Evolutionary conservation across 2,797 vertebrate species (phyloP).

Genomic region (Clarias fuscus): DNA sequence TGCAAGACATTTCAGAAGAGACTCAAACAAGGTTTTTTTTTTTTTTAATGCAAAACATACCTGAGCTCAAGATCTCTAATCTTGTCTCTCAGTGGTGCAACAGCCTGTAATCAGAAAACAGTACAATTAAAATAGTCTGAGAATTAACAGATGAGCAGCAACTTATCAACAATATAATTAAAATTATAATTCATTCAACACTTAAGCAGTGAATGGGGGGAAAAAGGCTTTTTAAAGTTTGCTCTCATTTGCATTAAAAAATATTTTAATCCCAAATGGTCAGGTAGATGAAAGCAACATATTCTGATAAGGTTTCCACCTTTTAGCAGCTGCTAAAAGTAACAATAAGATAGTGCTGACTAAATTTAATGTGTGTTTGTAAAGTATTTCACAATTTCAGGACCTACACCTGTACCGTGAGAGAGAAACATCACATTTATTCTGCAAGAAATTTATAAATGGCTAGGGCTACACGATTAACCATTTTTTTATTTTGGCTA

Average conservation of each 20-base stretch:
- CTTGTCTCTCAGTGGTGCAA: constrained; percentile 94
- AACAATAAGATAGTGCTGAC: constrained; percentile 26
- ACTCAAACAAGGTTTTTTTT: neutral
- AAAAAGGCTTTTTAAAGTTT: constrained; percentile 12
- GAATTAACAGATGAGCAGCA: neutral
- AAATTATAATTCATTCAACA: neutral
- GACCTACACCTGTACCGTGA: neutral
- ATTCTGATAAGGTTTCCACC: constrained; percentile 23
- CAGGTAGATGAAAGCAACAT: constrained; percentile 38
- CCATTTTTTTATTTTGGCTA: neutral
- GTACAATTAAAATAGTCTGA: neutral
- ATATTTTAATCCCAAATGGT: constrained; percentile 50
- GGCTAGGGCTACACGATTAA: neutral
- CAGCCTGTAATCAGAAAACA: constrained; percentile 73
- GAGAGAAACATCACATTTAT: neutral
- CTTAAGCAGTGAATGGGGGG: neutral
- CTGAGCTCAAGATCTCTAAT: constrained; percentile 96
- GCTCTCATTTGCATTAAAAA: neutral
- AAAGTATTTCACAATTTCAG: neutral
- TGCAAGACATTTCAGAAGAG: neutral
- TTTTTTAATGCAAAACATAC: constrained; percentile 66
- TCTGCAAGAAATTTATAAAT: neutral
- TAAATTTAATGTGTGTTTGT: constrained; percentile 14
- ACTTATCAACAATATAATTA: neutral
- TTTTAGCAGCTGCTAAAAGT: constrained; percentile 30